A percentile compares a stretch with the other conserved stretches of the same genome.
phyloP scores from a whole-genome alignment of 2,888 invertebrate species.

The Microctonus aethiopoides region DNA sequence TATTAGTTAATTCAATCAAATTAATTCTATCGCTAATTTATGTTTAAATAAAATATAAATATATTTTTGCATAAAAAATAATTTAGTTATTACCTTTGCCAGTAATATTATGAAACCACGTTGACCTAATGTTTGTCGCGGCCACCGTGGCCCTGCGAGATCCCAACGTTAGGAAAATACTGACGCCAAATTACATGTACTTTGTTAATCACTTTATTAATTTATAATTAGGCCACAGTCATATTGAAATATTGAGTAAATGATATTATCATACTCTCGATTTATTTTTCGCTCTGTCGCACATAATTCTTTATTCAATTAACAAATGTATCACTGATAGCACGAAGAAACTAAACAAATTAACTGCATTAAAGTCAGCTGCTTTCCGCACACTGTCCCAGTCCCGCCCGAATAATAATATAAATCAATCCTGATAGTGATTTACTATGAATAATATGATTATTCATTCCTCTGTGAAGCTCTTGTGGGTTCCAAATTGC shows the following conservation, averaged over 20 bases:
- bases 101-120: constrained; percentile 37
- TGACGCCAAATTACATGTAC: constrained; percentile 16
- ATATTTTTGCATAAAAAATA: too few relatives aligned
- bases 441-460: neutral
- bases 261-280: neutral
- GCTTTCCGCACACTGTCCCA: neutral
- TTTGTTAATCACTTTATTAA: neutral
- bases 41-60: too few relatives aligned
- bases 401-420: neutral
- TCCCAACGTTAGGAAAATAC: constrained; percentile 41
- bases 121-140: constrained; percentile 35
- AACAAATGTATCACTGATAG: neutral
- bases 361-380: neutral
- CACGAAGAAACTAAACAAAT: neutral
- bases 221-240: neutral
- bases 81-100: constrained; percentile 35
- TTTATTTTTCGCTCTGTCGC: neutral
- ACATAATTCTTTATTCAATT: neutral
- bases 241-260: neutral
- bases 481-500: neutral
- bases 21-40: too few relatives aligned
- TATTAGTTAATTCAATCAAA: too few relatives aligned
- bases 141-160: constrained; percentile 41
- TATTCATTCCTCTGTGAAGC: neutral
- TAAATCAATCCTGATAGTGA: neutral